Conservation (phyloP, 2,113 vertebrate species). For the Melanostigma gelatinosum region DNA sequence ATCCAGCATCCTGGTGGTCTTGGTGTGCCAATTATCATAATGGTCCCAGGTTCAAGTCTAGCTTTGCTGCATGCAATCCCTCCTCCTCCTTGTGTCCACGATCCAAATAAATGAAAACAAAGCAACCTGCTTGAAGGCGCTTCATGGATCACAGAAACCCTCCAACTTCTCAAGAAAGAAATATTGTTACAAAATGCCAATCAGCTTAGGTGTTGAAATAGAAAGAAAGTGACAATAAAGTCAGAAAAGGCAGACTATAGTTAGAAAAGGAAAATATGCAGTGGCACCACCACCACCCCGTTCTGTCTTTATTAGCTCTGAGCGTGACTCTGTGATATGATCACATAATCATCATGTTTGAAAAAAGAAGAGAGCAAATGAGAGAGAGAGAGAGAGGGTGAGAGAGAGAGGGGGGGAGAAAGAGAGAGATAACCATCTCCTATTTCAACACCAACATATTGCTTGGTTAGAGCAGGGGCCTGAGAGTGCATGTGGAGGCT, state of each 20-base stretch:
- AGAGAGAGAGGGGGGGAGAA: conserved; percentile 12
- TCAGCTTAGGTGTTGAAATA: conserved; percentile 23
- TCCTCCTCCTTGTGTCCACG: background rate
- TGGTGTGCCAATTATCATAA: background rate
- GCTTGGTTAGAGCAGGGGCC: conserved; percentile 33
- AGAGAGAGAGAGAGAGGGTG: background rate
- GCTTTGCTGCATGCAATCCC: background rate
- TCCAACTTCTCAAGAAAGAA: background rate
- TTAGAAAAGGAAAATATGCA: conserved; percentile 2
- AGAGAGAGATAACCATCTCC: conserved; percentile 47
- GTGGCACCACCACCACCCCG: background rate
- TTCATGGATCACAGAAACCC: background rate
- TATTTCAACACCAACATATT: conserved; percentile 57
- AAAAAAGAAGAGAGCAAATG: conserved; percentile 17
- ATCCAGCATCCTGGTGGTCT: background rate
- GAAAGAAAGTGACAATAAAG: conserved; percentile 14
- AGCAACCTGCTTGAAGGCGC: background rate
- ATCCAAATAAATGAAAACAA: background rate
- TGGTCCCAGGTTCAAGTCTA: background rate
- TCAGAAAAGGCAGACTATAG: background rate
- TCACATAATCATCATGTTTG: conserved; percentile 57
- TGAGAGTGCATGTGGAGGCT: conserved; percentile 50
- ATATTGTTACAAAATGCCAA: conserved; percentile 5
- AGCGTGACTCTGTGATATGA: conserved; percentile 49
- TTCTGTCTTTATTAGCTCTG: conserved; percentile 46